Evolutionary conservation across 2,888 invertebrate species (phyloP), one percentile per base, ranked within the genome.

Genomic region (Orthonevra nobilis): DNA sequence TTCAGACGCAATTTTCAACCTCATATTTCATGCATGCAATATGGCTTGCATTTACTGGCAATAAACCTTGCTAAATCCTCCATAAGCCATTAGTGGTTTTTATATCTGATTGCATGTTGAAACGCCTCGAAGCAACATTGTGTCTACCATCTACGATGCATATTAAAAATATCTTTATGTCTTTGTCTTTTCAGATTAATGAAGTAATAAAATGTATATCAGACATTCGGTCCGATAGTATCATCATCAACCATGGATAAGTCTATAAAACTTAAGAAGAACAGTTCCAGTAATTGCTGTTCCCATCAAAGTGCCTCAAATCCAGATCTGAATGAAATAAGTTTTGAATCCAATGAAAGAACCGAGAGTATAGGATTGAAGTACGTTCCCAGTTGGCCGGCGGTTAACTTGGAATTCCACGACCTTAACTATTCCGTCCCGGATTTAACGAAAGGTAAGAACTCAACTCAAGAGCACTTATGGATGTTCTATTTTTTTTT

Each of bases 391-490:
- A 90, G 91, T 86, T 90, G 93, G 86, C 92, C 93, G 1, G 92
- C 95, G 0, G 92, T 97, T 56, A 93, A 96, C 87, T 92, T 97
- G 73, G 94, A 94, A 86, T 97, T 97, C 88, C 92, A 92, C 82
- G 95, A 96, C 86, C 89, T 97, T 38, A 93, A 93, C 0, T 97
- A 94, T 86, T 92, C 93, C 0, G 95, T 97, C 23, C 93, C 94
- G 1, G 92, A 92, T 85, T 92, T 93, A 28, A 90, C 91, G 83
- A 91, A 91, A 89, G 91, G 93, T 93, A 85, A 89, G 89, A 3
- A 48, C n/a, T n/a, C n/a, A n/a, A n/a, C n/a, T n/a, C n/a, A n/a
- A n/a, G n/a, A n/a, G n/a, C n/a, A n/a, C n/a, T n/a, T n/a, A n/a
- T n/a, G n/a, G n/a, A n/a, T n/a, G n/a, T n/a, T n/a, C n/a, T n/a